phyloP scores from a whole-genome alignment of 2,888 invertebrate genomes.

The Xestia c-nigrum region DNA sequence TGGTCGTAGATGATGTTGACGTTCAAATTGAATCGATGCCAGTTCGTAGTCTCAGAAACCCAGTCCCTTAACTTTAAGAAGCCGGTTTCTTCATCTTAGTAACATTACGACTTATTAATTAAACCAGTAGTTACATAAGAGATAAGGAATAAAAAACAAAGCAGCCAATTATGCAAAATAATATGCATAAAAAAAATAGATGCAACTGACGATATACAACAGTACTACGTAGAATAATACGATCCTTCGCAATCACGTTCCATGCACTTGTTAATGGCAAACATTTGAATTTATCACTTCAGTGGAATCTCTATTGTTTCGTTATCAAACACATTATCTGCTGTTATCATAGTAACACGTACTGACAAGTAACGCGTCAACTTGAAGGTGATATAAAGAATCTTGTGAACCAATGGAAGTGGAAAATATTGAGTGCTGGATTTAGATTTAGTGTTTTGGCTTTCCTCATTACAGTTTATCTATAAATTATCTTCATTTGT shows the following conservation, averaged over 20 bases:
- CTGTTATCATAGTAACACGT: conserved; percentile 70
- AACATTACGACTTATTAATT: neutral
- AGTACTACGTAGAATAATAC: conserved; percentile 22
- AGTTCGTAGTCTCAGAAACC: neutral
- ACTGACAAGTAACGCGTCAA: conserved; percentile 62
- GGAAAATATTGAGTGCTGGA: conserved; percentile 28
- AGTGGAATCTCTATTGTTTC: conserved; percentile 68
- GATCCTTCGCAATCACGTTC: conserved; percentile 40
- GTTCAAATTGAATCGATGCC: neutral
- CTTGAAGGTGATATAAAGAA: conserved; percentile 56
- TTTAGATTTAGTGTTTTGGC: conserved; percentile 20
- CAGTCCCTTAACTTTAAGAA: neutral
- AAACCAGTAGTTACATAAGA: neutral
- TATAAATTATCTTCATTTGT: conserved; percentile 7
- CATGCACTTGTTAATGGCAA: conserved; percentile 57
- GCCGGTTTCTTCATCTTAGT: neutral
- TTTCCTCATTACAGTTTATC: conserved; percentile 15
- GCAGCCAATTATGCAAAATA: conserved; percentile 35
- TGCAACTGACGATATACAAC: conserved; percentile 27
- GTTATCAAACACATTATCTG: conserved; percentile 67
- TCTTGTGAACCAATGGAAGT: conserved; percentile 27
- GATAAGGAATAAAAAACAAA: neutral
- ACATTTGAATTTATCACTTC: conserved; percentile 61
- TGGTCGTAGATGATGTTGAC: neutral
- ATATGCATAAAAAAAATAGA: conserved; percentile 27